A percentile compares a stretch with the other conserved stretches of the same genome.
Evolutionary conservation across 2,888 invertebrate genomes (phyloP).

Genomic region (Parnassius apollo): DNA sequence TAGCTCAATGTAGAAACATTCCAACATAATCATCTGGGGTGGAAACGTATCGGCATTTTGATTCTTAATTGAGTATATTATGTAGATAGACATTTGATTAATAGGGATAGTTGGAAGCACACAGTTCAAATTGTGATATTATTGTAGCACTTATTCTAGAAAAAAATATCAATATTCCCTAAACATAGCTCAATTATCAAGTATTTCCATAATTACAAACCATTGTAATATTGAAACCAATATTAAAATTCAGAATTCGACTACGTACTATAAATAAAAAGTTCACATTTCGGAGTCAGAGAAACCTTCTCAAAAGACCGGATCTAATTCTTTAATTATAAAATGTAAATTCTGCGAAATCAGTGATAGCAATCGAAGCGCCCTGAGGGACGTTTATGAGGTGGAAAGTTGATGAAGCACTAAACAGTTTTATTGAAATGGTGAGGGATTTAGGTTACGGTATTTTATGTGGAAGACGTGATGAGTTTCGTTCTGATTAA

Average conservation of each 20-base stretch:
- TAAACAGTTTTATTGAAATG: conserved; percentile 30
- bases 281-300: conserved; percentile 1
- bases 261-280: conserved; percentile 1
- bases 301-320: conserved; percentile 17
- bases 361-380: conserved; percentile 58
- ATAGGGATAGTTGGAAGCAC: too few relatives aligned
- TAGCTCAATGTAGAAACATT: too few relatives aligned
- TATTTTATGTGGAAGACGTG: conserved; percentile 8
- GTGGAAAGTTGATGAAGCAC: conserved; percentile 67
- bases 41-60: too few relatives aligned
- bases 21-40: too few relatives aligned
- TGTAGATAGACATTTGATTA: too few relatives aligned
- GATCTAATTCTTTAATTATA: conserved; percentile 77
- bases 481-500: conserved; percentile 16
- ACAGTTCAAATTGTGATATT: too few relatives aligned
- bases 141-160: too few relatives aligned
- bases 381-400: conserved; percentile 62
- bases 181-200: too few relatives aligned
- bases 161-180: too few relatives aligned
- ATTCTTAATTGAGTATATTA: too few relatives aligned
- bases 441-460: conserved; percentile 29
- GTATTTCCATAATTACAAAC: neutral
- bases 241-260: conserved; percentile 1
- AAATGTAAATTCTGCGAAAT: conserved; percentile 70
- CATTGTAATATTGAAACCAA: neutral